These are phyloP conservation scores for Apotomis betuletana DNA, from an alignment of 2,888 invertebrate species.

Conservation along the genomic window DNA sequence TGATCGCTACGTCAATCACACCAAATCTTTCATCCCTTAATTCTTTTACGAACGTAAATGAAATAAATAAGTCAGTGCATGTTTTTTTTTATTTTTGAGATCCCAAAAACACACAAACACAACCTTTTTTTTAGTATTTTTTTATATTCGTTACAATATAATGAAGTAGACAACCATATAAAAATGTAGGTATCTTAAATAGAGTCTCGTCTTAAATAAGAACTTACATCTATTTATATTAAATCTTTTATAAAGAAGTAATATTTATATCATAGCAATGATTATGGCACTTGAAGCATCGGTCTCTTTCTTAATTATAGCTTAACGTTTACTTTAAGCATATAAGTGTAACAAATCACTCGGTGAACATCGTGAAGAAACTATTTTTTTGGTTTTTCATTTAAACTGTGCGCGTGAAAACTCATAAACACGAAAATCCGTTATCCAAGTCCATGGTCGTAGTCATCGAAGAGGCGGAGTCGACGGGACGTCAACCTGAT, in stretches of 20 bases:
- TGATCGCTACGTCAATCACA: too few relatives aligned
- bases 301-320: slow-evolving; percentile 62
- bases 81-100: slow-evolving; percentile 80
- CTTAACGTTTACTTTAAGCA: slow-evolving; percentile 45
- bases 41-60: slow-evolving; percentile 40
- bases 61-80: slow-evolving; percentile 63
- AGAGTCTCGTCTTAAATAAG: slow-evolving; percentile 24
- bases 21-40: too few relatives aligned
- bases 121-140: slow-evolving; percentile 53
- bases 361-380: slow-evolving; percentile 58
- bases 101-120: slow-evolving; percentile 83
- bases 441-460: slow-evolving; percentile 69
- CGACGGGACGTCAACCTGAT: slow-evolving; percentile 26
- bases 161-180: slow-evolving; percentile 4
- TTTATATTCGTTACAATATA: slow-evolving; percentile 45
- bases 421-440: slow-evolving; percentile 58
- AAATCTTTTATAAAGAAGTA: slow-evolving; percentile 40
- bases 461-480: slow-evolving; percentile 34
- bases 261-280: slow-evolving; percentile 50
- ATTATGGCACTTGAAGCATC: slow-evolving; percentile 79
- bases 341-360: slow-evolving; percentile 54
- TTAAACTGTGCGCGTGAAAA: slow-evolving; percentile 66
- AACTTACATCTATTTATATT: slow-evolving; percentile 32
- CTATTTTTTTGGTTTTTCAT: slow-evolving; percentile 61
- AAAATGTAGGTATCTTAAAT: slow-evolving; percentile 3